Conservation (phyloP, 2,113 vertebrate genomes). For the Myrmophylax atrothorax region DNA sequence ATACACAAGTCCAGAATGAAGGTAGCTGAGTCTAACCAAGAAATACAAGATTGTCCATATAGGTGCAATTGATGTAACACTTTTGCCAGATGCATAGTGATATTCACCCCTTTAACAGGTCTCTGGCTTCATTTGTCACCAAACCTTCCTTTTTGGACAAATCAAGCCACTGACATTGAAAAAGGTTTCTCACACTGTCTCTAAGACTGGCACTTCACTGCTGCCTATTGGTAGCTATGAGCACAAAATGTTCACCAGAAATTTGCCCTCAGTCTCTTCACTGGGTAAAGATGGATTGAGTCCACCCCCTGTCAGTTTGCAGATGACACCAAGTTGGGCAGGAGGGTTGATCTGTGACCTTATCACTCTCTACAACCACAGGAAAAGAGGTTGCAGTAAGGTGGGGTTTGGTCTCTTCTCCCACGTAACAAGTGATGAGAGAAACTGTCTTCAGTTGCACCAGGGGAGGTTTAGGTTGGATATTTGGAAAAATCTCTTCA, state of each 20-base stretch:
- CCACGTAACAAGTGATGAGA: accelerated
- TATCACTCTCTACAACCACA: not conserved
- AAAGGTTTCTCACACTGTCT: not conserved
- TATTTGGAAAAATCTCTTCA: not conserved
- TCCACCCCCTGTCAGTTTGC: too few relatives aligned
- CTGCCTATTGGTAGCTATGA: not conserved
- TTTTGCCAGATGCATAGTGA: not conserved
- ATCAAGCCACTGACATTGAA: not conserved
- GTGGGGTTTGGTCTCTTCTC: not conserved
- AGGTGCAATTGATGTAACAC: not conserved
- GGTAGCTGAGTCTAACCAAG: not conserved
- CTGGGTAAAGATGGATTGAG: not conserved
- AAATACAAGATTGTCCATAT: not conserved
- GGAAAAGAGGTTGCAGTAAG: not conserved
- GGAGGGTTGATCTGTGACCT: not conserved
- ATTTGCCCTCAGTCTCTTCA: not conserved
- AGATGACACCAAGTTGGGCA: not conserved
- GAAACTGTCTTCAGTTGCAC: not conserved
- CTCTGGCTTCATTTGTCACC: not conserved
- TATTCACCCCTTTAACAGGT: not conserved
- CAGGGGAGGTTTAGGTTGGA: not conserved
- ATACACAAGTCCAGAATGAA: not conserved
- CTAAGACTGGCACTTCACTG: not conserved
- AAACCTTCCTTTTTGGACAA: not conserved
- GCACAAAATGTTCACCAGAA: not conserved